A percentile compares a stretch with the other conserved stretches of the same genome.
phyloP scores from a whole-genome alignment of 2,797 vertebrate genomes.

The Basileuterus tristriatus region DNA sequence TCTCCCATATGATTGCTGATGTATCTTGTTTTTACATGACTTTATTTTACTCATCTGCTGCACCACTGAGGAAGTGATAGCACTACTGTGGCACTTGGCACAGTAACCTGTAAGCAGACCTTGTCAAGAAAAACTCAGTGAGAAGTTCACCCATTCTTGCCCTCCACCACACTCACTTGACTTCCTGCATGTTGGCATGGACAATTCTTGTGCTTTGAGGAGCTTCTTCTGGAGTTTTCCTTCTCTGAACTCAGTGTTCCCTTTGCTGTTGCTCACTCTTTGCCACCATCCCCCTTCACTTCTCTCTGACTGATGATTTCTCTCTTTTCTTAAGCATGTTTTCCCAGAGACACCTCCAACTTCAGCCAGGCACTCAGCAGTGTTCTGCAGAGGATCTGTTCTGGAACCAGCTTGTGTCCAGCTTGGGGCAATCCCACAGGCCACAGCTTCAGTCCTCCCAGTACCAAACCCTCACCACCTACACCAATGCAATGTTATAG shows the following conservation, averaged over 20 bases:
- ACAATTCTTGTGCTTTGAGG: not conserved
- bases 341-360: not conserved
- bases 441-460: not conserved
- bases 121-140: not conserved
- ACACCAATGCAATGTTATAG: not conserved
- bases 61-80: not conserved
- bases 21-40: not conserved
- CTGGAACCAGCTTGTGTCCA: not conserved
- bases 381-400: not conserved
- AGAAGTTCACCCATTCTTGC: not conserved
- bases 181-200: not conserved
- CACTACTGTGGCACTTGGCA: not conserved
- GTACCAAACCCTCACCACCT: not conserved
- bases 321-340: not conserved
- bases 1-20: not conserved
- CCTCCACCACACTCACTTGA: rapidly evolving
- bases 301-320: not conserved
- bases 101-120: not conserved
- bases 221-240: not conserved
- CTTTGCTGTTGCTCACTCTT: not conserved
- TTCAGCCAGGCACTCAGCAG: rapidly evolving
- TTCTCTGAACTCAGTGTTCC: not conserved
- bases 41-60: not conserved
- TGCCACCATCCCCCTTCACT: rapidly evolving
- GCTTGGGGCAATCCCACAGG: not conserved